Percentiles rank a stretch among this genome's conserved stretches.
These are phyloP conservation scores for Biston betularia DNA, from an alignment of 2,888 invertebrate species.

Conservation along the genomic window DNA sequence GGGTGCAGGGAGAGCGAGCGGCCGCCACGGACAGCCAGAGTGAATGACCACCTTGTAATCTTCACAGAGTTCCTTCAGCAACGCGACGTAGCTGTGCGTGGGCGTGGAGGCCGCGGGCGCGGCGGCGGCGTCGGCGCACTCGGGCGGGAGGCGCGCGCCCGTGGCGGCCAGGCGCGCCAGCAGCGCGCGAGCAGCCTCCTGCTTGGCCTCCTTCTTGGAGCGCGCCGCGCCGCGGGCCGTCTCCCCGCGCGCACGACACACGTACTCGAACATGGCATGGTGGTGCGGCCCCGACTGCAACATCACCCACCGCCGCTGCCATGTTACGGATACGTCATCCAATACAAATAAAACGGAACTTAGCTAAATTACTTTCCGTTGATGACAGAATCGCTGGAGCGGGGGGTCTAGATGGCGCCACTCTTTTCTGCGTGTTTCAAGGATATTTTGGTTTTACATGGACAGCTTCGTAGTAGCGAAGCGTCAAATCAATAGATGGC, in stretches of 20 bases:
- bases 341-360: too few relatives aligned
- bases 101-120: constrained; percentile 26
- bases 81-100: constrained; percentile 68
- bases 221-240: constrained; percentile 76
- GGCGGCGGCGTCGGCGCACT: constrained; percentile 40
- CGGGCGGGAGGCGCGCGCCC: constrained; percentile 64
- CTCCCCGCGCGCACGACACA: constrained; percentile 70
- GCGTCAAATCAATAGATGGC: too few relatives aligned
- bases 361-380: too few relatives aligned
- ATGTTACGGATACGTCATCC: too few relatives aligned
- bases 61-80: constrained; percentile 79
- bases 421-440: too few relatives aligned
- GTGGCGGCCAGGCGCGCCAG: constrained; percentile 68
- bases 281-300: constrained; percentile 72
- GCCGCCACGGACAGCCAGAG: too few relatives aligned
- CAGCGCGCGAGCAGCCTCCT: constrained; percentile 84
- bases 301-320: background rate
- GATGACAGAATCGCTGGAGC: too few relatives aligned
- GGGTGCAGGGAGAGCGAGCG: too few relatives aligned
- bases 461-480: too few relatives aligned
- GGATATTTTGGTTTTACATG: too few relatives aligned
- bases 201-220: constrained; percentile 86
- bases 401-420: too few relatives aligned
- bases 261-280: constrained; percentile 75
- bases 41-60: constrained; percentile 53